A percentile compares a stretch with the other conserved stretches of the same genome.
Evolutionary conservation across 2,797 vertebrate species (phyloP).

Genomic region (Smutsia gigantea): DNA sequence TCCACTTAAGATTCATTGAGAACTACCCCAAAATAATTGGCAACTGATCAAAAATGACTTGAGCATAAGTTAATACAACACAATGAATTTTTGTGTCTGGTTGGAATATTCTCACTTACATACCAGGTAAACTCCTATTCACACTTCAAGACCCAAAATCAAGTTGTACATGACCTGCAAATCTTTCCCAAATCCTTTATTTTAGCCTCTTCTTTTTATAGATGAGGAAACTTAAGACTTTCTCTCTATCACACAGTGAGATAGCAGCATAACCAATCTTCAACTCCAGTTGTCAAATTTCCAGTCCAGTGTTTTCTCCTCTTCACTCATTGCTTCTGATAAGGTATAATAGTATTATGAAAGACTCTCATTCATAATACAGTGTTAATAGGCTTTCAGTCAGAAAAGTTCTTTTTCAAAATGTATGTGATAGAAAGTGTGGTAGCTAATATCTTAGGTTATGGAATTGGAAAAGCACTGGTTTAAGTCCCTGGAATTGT

Average conservation of each 20-base stretch:
- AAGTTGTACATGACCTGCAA: not conserved
- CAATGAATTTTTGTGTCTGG: not conserved
- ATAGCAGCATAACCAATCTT: not conserved
- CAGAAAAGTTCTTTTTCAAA: not conserved
- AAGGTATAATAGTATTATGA: not conserved
- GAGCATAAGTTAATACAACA: not conserved
- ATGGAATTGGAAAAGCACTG: not conserved
- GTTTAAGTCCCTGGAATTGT: not conserved
- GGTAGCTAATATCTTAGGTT: not conserved
- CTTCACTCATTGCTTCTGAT: not conserved
- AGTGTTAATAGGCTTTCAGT: not conserved
- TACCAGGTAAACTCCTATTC: not conserved
- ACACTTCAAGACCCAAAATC: not conserved
- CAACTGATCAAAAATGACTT: not conserved
- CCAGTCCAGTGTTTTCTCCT: not conserved
- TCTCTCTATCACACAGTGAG: not conserved
- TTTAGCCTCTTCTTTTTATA: not conserved
- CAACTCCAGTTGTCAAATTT: not conserved
- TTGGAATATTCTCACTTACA: constrained; percentile 9
- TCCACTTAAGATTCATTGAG: not conserved
- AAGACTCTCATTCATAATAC: not conserved
- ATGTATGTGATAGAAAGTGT: not conserved
- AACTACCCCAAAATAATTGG: not conserved
- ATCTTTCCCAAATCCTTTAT: not conserved
- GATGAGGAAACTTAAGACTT: not conserved